Base-by-base conservation (phyloP, 2,113 vertebrate species). In the Apaloderma vittatum region DNA sequence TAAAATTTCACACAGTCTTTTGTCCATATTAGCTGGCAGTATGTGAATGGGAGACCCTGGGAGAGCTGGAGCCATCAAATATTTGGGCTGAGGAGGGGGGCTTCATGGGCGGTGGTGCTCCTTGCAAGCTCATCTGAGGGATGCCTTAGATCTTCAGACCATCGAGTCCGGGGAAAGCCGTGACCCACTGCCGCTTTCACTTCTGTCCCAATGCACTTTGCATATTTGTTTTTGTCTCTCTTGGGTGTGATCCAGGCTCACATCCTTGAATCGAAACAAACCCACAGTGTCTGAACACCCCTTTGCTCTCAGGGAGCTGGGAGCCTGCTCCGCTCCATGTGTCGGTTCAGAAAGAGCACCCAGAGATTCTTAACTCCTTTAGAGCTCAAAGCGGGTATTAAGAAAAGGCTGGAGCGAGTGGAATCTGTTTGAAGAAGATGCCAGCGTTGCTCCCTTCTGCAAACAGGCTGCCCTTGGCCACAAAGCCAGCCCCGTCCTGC, bases 351-450 rank as follows among this genome's bases (percentile, higher is more conserved):
- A 73, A 36, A 48, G 36, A 32, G 36, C 4, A 1, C 81, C 88
- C 71, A 46, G 62, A 90, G 92, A 48, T 54, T 65, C 70, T 57
- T 55, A 92, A 57, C 36, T 77, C 59, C 46, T 91, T 75, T 37
- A 55, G 58, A 80, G 67, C 81, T 97, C 88, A 88, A 72, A 83
- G 70, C 10, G 8, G 27, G 72, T 34, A 94, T 97, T 92, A 96
- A 96, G 85, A 77, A 55, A 55, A 94, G 73, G 80, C 75, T 68
- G 82, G 74, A 88, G 86, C 0, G 58, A 79, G 72, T 23, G 70
- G 94, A 95, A 95, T 97, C 77, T 2, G 11, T 96, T 96, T 97
- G 94, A 97, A 97, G 92, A 81, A 87, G 71, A 58, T 84, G 93
- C 93, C 97, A 96, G 58, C 72, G 40, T 45, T 4, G 1, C 13